Conservation (phyloP, 2,113 vertebrate species). For the Rhea americana region DNA sequence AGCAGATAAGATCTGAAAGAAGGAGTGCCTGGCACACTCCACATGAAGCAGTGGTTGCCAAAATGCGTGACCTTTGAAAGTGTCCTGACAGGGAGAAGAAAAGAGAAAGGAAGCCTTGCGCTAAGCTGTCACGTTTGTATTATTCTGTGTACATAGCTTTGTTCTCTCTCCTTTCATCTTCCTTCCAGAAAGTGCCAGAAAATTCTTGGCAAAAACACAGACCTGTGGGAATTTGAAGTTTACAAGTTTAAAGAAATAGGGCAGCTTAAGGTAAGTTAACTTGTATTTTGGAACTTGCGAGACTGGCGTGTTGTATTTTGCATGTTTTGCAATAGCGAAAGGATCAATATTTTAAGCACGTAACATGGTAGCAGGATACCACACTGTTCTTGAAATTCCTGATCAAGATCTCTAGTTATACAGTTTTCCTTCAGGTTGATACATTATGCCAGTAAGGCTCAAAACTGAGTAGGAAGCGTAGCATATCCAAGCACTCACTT, state of each 20-base stretch:
- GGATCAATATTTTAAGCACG: not conserved
- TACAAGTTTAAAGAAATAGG: constrained; percentile 97
- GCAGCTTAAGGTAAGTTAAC: constrained; percentile 88
- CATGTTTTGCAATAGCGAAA: not conserved
- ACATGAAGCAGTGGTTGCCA: not conserved
- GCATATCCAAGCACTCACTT: not conserved
- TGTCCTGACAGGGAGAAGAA: not conserved
- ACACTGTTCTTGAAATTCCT: not conserved
- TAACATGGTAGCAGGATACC: not conserved
- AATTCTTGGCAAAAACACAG: constrained; percentile 97
- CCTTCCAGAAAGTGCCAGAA: constrained; percentile 94
- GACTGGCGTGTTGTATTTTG: not conserved
- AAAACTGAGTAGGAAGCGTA: not conserved
- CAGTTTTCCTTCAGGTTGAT: not conserved
- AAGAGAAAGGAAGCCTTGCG: not conserved
- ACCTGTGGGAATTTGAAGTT: constrained; percentile 98
- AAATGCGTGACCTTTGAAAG: not conserved
- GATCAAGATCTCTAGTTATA: not conserved
- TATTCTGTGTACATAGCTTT: not conserved
- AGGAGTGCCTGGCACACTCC: not conserved
- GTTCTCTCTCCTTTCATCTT: constrained; percentile 1
- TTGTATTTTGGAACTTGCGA: not conserved
- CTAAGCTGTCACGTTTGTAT: not conserved
- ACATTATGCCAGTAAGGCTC: not conserved
- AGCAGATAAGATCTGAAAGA: not conserved